phyloP scores from a whole-genome alignment of 2,797 vertebrate species.

The Bradypodion ventrale region DNA sequence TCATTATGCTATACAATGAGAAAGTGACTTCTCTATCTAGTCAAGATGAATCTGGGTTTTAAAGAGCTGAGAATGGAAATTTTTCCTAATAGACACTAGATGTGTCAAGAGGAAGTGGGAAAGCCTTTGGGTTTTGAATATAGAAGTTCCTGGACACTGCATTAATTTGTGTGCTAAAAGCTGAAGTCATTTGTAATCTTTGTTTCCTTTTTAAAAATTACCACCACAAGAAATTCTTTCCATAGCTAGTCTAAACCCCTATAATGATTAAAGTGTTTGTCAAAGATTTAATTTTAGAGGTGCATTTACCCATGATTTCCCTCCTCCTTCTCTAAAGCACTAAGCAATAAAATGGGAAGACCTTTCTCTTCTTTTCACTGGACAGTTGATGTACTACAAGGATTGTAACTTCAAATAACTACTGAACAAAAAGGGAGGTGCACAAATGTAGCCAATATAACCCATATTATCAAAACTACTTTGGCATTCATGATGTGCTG shows the following conservation, averaged over 20 bases:
- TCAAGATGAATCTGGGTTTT: constrained; percentile 41
- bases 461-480: constrained; percentile 22
- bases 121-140: constrained; percentile 26
- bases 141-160: constrained; percentile 26
- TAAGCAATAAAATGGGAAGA: constrained; percentile 19
- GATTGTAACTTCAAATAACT: constrained; percentile 18
- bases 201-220: background rate
- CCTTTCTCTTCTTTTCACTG: background rate
- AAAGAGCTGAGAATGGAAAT: background rate
- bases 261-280: constrained; percentile 41
- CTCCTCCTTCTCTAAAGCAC: background rate
- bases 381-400: background rate
- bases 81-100: constrained; percentile 48
- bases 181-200: constrained; percentile 34
- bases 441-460: background rate
- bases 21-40: constrained; percentile 47
- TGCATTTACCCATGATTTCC: constrained; percentile 11
- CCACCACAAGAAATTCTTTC: constrained; percentile 49
- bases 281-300: constrained; percentile 40
- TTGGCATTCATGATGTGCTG: background rate
- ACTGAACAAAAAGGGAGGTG: background rate
- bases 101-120: constrained; percentile 44
- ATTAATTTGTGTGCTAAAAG: constrained; percentile 56
- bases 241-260: constrained; percentile 48
- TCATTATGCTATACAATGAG: constrained; percentile 43